Percentiles rank a stretch among this genome's conserved stretches.
Conservation (phyloP, 1,140 invertebrate genomes). For the Bactericera cockerelli region DNA sequence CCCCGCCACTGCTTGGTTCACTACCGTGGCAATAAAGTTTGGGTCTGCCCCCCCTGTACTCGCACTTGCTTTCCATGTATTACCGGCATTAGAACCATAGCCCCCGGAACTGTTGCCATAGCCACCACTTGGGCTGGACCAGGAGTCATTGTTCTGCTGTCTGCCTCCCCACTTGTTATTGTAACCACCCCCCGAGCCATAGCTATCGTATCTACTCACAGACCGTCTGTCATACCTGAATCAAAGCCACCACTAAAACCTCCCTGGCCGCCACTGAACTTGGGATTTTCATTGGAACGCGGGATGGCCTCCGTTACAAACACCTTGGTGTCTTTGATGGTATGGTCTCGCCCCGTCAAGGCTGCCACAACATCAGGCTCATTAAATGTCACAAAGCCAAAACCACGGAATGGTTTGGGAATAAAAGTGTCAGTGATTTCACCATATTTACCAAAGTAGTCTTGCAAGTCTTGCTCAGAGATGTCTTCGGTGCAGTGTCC, state of each 20-base stretch:
- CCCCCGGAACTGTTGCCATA: background rate
- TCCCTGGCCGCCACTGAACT: background rate
- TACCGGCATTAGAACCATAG: conserved; percentile 6
- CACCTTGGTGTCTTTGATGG: conserved; percentile 44
- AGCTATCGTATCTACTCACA: conserved; percentile 11
- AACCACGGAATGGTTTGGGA: conserved; percentile 42
- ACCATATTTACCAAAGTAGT: conserved; percentile 47
- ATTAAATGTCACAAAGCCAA: conserved; percentile 45
- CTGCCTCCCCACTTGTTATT: conserved; percentile 7
- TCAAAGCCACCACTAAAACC: background rate
- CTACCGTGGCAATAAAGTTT: conserved; percentile 16
- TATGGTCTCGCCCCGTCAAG: conserved; percentile 48
- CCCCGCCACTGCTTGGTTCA: conserved; percentile 18
- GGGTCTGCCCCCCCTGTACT: conserved; percentile 13
- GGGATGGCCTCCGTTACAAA: conserved; percentile 46
- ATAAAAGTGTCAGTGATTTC: conserved; percentile 44
- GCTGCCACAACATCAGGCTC: conserved; percentile 42
- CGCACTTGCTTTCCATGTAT: conserved; percentile 5
- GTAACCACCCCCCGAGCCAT: conserved; percentile 7
- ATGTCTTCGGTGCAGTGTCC: conserved; percentile 42
- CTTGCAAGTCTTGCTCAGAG: conserved; percentile 35
- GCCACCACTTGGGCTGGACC: conserved; percentile 1
- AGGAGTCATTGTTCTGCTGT: conserved; percentile 6
- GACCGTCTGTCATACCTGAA: too few relatives aligned
- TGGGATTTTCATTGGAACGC: conserved; percentile 25